These are phyloP conservation scores for Labeo catla DNA, from an alignment of 2,113 vertebrate species.

Conservation along the genomic window DNA sequence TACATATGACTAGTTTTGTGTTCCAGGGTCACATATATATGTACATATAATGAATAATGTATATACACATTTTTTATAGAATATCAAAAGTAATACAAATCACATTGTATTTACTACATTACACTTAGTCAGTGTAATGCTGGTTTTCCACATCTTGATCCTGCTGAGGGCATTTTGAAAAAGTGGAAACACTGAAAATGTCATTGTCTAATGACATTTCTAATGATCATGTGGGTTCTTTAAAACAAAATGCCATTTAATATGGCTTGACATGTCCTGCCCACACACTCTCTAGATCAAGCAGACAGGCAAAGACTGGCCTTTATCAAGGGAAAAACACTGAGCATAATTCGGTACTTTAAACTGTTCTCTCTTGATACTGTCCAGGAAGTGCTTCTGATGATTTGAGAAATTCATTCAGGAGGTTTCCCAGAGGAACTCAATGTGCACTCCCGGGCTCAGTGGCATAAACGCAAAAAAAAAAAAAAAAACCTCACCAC, in stretches of 20 bases:
- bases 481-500: not conserved
- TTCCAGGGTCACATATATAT: too few species aligned
- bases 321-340: constrained; percentile 27
- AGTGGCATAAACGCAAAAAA: not conserved
- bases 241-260: constrained; percentile 17
- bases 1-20: too few species aligned
- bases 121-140: not conserved
- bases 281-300: constrained; percentile 28
- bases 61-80: not conserved
- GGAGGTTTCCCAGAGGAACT: constrained; percentile 55
- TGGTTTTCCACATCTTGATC: not conserved
- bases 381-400: constrained; percentile 52
- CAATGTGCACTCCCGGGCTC: not conserved
- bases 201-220: not conserved
- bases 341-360: constrained; percentile 27
- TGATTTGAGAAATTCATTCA: constrained; percentile 47
- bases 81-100: not conserved
- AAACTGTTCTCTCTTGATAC: constrained; percentile 43
- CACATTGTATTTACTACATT: not conserved
- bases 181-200: not conserved
- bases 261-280: constrained; percentile 16
- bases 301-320: constrained; percentile 29
- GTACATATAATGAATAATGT: too few species aligned
- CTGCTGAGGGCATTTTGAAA: not conserved
- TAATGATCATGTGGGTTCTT: not conserved